Conservation (phyloP, 2,888 invertebrate species). For the Ametastegia equiseti region DNA sequence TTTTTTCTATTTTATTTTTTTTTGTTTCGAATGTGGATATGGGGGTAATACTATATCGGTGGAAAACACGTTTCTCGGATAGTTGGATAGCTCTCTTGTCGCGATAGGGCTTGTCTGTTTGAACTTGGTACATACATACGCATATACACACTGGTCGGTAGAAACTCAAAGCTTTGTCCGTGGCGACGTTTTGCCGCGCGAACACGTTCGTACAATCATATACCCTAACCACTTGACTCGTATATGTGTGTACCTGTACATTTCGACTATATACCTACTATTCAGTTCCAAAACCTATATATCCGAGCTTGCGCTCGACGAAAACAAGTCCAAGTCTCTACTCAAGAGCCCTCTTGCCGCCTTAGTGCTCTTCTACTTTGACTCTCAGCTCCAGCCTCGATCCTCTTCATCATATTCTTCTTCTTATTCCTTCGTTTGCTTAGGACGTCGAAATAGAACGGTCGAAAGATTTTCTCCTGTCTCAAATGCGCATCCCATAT, state of each 20-base stretch:
- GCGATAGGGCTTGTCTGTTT: conserved; percentile 28
- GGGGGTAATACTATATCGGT: neutral
- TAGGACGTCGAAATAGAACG: conserved; percentile 33
- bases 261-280: too few species aligned
- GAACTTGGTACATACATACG: conserved; percentile 8
- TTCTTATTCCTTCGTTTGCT: too few species aligned
- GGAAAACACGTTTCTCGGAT: neutral
- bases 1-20: too few species aligned
- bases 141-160: neutral
- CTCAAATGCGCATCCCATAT: neutral
- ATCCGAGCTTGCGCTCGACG: too few species aligned
- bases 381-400: too few species aligned
- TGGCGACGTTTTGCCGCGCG: conserved; percentile 1
- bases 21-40: neutral
- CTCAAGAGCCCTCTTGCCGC: neutral
- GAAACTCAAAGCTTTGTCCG: conserved; percentile 39
- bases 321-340: too few species aligned
- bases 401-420: too few species aligned
- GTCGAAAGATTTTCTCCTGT: neutral
- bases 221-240: too few species aligned
- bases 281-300: too few species aligned
- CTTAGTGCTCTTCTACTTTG: neutral
- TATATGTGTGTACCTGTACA: too few species aligned
- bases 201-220: too few species aligned
- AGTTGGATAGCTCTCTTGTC: conserved; percentile 26